Conservation (phyloP, 2,113 vertebrate genomes). For the Cyanistes caeruleus region DNA sequence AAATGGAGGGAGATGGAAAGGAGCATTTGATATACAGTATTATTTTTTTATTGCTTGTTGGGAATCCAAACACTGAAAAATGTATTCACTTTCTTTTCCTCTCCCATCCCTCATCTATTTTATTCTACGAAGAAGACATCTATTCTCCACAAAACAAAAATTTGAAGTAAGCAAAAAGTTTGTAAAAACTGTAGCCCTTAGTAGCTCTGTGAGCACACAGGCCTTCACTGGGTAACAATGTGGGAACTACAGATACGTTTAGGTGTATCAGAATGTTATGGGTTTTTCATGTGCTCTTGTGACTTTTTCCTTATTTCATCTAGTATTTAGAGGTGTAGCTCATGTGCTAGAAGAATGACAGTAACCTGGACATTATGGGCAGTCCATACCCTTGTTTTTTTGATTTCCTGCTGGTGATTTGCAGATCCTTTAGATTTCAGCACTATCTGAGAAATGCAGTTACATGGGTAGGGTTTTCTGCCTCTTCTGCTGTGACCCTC, state of each 20-base stretch:
- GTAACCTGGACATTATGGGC: background rate
- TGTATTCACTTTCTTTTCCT: rapidly evolving
- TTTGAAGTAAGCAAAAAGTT: background rate
- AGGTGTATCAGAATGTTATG: rapidly evolving
- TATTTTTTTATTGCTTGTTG: background rate
- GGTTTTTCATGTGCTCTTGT: background rate
- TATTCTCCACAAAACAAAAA: background rate
- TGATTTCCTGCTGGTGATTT: background rate
- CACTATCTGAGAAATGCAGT: background rate
- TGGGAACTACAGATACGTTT: background rate
- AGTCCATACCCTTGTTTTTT: background rate
- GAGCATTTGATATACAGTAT: background rate
- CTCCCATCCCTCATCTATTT: rapidly evolving
- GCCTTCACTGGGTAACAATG: background rate
- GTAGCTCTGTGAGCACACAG: background rate
- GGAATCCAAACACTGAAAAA: background rate
- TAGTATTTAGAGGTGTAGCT: background rate
- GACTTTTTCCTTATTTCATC: background rate
- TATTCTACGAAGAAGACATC: background rate
- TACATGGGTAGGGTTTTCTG: background rate
- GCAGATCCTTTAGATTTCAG: background rate
- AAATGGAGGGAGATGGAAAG: background rate
- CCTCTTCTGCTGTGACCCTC: background rate
- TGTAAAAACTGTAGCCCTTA: background rate
- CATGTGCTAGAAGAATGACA: background rate